These are phyloP conservation scores for Nemotelus pantherinus DNA, from an alignment of 2,888 invertebrate genomes.

Conservation along the genomic window DNA sequence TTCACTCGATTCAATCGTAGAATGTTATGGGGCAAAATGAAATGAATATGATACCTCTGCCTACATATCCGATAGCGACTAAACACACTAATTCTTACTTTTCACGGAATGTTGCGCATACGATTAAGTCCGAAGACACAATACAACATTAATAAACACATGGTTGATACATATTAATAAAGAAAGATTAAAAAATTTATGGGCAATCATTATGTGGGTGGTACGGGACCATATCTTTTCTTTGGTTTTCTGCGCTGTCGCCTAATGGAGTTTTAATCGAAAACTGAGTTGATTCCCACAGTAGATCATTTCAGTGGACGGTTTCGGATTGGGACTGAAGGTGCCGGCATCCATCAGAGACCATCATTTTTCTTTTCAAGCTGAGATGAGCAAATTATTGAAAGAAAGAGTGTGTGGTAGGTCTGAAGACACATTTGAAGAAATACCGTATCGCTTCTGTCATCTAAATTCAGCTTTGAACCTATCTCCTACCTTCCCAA, in stretches of 20 bases:
- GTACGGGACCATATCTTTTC: neutral
- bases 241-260: neutral
- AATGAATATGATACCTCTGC: neutral
- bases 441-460: too few species aligned
- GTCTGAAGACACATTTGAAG: too few species aligned
- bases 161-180: conserved; percentile 37
- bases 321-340: neutral
- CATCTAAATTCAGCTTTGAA: too few species aligned
- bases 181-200: conserved; percentile 38
- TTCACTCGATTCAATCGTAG: neutral
- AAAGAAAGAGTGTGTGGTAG: too few species aligned
- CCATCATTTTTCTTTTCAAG: too few species aligned
- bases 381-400: too few species aligned
- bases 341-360: too few species aligned
- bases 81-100: conserved; percentile 21
- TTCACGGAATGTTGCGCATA: conserved; percentile 33
- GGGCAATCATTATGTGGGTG: conserved; percentile 9
- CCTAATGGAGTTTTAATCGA: neutral
- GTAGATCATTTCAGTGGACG: neutral
- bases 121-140: conserved; percentile 12
- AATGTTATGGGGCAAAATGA: neutral
- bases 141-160: conserved; percentile 35
- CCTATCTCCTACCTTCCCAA: too few species aligned
- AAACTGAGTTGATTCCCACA: neutral
- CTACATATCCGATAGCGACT: neutral